Evolutionary conservation across 2,113 vertebrate genomes (phyloP).

Genomic region (Gallinago undulata): DNA sequence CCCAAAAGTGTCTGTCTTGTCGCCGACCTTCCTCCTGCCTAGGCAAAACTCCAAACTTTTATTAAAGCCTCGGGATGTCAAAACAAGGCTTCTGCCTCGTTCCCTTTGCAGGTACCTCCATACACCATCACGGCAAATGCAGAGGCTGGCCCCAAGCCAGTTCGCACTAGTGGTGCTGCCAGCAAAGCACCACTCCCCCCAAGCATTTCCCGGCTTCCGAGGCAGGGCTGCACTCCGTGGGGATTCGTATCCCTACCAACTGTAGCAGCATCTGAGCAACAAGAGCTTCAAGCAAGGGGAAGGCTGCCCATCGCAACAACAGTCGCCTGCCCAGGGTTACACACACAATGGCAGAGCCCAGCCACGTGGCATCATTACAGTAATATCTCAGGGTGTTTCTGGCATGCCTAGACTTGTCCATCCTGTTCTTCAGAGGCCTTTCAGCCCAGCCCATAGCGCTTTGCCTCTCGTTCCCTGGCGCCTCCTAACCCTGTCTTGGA

Average conservation of each 20-base stretch:
- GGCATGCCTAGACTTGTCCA: neutral
- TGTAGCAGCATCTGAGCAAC: neutral
- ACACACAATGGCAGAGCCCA: neutral
- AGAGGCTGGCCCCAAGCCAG: neutral
- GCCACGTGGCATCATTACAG: neutral
- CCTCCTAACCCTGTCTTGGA: neutral
- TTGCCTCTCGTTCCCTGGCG: neutral
- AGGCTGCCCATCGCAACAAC: neutral
- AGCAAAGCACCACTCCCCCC: neutral
- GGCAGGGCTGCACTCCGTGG: neutral
- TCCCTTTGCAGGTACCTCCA: neutral
- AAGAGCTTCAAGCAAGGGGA: neutral
- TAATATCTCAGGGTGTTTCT: neutral
- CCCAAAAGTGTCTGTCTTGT: neutral
- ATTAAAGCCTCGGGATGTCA: slow-evolving; percentile 39
- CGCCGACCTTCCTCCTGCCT: neutral
- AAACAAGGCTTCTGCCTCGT: neutral
- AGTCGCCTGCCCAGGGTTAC: neutral
- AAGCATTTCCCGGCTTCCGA: neutral
- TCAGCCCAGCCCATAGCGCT: neutral
- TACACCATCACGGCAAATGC: neutral
- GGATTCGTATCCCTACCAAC: neutral
- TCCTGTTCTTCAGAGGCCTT: slow-evolving; percentile 6
- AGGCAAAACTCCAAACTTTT: slow-evolving; percentile 28
- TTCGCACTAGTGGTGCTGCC: neutral